Conservation (phyloP, 2,113 vertebrate species). For the Coregonus clupeaformis region DNA sequence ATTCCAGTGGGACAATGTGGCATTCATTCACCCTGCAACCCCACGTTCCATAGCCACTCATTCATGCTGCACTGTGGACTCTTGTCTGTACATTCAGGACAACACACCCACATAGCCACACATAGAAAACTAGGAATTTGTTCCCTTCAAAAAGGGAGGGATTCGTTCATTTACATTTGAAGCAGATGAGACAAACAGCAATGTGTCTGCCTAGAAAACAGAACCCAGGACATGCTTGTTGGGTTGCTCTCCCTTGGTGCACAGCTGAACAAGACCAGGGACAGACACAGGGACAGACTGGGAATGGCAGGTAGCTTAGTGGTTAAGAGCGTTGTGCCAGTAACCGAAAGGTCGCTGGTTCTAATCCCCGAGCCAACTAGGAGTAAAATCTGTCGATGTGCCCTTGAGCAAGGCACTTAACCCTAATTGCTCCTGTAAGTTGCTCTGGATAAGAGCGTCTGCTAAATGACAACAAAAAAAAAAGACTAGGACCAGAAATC, state of each 20-base stretch:
- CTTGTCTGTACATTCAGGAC: too few species aligned
- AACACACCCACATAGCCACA: background rate
- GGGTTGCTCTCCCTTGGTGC: background rate
- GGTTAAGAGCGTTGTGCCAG: too few species aligned
- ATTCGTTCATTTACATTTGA: conserved; percentile 1
- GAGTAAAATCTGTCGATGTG: too few species aligned
- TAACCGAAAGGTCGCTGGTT: too few species aligned
- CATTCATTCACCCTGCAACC: background rate
- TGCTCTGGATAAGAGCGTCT: too few species aligned
- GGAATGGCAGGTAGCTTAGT: too few species aligned
- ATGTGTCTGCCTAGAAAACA: background rate
- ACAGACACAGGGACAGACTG: too few species aligned
- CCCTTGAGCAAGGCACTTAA: too few species aligned
- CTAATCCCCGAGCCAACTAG: too few species aligned
- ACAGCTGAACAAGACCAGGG: background rate
- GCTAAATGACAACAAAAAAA: too few species aligned
- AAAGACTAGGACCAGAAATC: too few species aligned
- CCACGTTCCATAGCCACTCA: background rate
- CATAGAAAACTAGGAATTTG: background rate
- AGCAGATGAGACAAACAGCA: conserved; percentile 1
- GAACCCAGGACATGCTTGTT: conserved; percentile 13
- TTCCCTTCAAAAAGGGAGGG: background rate
- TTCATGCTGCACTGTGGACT: background rate
- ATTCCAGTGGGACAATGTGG: background rate
- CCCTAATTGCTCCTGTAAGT: too few species aligned